phyloP scores from a whole-genome alignment of 1,140 invertebrate genomes.

The Drosophila kepulauana region DNA sequence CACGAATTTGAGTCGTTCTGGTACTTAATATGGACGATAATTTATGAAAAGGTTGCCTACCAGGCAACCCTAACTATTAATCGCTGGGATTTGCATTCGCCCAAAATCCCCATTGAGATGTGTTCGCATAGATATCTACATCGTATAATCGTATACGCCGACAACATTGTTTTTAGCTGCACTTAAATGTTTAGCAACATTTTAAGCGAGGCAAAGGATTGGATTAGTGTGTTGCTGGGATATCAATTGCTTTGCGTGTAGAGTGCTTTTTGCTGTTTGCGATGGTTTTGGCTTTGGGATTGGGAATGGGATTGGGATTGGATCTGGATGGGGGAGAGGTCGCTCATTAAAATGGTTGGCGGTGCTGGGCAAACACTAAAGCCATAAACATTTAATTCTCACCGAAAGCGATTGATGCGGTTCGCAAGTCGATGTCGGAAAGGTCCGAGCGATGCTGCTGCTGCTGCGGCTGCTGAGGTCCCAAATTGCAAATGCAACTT shows the following conservation, averaged over 20 bases:
- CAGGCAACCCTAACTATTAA: slow-evolving; percentile 1
- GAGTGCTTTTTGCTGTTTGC: slow-evolving; percentile 67
- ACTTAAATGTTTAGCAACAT: slow-evolving; percentile 38
- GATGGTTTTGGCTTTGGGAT: slow-evolving; percentile 20
- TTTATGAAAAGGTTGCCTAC: background rate
- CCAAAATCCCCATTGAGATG: background rate
- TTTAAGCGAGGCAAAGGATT: slow-evolving; percentile 33
- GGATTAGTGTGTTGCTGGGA: slow-evolving; percentile 32
- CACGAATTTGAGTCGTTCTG: background rate
- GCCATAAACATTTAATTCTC: slow-evolving; percentile 81
- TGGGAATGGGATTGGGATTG: slow-evolving; percentile 4
- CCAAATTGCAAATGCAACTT: slow-evolving; percentile 81
- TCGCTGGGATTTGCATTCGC: background rate
- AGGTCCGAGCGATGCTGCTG: slow-evolving; percentile 40
- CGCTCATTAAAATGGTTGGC: slow-evolving; percentile 65
- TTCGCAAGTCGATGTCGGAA: slow-evolving; percentile 14
- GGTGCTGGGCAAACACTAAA: slow-evolving; percentile 49
- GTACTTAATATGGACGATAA: background rate
- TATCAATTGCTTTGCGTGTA: slow-evolving; percentile 67
- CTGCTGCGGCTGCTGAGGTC: slow-evolving; percentile 48
- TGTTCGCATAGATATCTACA: background rate
- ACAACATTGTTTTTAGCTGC: slow-evolving; percentile 40
- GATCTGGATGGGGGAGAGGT: slow-evolving; percentile 33
- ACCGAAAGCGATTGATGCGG: slow-evolving; percentile 77
- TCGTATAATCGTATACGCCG: background rate